These are phyloP conservation scores for Beroe ovata DNA, from an alignment of 37 sponge, comb jelly and placozoan genomes.

Conservation along the genomic window DNA sequence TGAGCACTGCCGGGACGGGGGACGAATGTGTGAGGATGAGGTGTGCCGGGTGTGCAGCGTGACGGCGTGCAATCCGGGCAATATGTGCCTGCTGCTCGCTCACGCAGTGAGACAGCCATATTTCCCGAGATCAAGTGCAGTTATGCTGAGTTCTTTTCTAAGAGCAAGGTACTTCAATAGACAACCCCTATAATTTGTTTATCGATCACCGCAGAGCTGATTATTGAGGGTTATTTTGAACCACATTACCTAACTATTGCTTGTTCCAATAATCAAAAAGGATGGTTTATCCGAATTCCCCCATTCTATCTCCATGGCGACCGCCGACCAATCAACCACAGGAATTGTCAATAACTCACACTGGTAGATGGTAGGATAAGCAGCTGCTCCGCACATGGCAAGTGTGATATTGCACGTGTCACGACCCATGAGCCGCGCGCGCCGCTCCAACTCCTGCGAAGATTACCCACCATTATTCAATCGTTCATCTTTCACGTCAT, in stretches of 20 bases:
- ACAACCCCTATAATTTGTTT: too few species aligned
- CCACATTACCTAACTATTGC: too few species aligned
- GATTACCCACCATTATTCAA: too few species aligned
- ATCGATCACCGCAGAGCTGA: too few species aligned
- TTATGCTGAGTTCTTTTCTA: background rate
- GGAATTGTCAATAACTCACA: background rate
- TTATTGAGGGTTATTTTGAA: too few species aligned
- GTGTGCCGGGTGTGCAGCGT: background rate
- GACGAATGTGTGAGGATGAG: background rate
- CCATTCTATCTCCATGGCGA: too few species aligned
- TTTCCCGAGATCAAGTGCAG: background rate
- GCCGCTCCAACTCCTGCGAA: conserved; percentile 37
- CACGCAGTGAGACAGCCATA: background rate
- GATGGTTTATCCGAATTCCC: too few species aligned
- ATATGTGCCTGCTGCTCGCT: background rate
- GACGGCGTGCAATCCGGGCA: background rate
- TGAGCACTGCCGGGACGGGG: background rate
- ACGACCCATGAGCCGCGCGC: conserved; percentile 18
- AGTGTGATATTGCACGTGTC: conserved; percentile 47
- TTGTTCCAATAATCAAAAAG: too few species aligned
- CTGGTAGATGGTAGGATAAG: conserved; percentile 63
- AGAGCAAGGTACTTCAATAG: background rate
- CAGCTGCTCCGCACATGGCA: conserved; percentile 47
- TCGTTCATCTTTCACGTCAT: too few species aligned
- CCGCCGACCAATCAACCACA: too few species aligned